Base-by-base conservation (phyloP, 2,113 vertebrate genomes). In the Rhinogobius similis region DNA sequence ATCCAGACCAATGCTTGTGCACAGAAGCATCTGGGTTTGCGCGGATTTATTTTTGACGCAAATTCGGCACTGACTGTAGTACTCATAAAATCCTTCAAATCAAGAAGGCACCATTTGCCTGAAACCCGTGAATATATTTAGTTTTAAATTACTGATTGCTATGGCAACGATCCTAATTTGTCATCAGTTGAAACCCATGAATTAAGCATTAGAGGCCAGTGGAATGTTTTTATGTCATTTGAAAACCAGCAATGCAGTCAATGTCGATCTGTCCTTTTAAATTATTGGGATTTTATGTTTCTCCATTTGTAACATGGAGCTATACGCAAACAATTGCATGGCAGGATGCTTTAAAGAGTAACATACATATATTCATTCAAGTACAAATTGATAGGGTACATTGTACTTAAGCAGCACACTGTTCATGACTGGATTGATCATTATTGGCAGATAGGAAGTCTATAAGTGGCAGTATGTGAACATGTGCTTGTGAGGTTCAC, bases 181-280 rank as follows among this genome's bases (percentile, higher is more conserved):
- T 36, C 32, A n/a, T 36, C 32, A 3, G 5, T 36, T 36, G 32
- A 36, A 36, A 36, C 32, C 32, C 39, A 11, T 41, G 39, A 36
- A 41, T 41, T 2, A 2, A 1, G 39, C 39, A 12, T 10, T 2
- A 12, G 10, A 41, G 39, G 39, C 39, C 39, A 10, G 39, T 41
- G 12, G 39, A 41, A 41, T 10, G 39, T 41, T 36, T 1, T 36
- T 11, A 41, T 41, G 39, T 12, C 12, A 2, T 41, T 10, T 41
- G 39, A 41, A 41, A 12, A 1, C 12, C 10, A 41, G 39, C 39
- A 41, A 36, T 36, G 39, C 12, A 41, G 82, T 78, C 84, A 76
- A 85, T 68, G 68, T 73, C 75, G 70, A 75, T 78, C 75, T 76
- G 72, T 48, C 82, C 70, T 71, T 82, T 79, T 80, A 21, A 9